phyloP scores from a whole-genome alignment of 2,888 invertebrate genomes.

The Lithophane semibrunnea region DNA sequence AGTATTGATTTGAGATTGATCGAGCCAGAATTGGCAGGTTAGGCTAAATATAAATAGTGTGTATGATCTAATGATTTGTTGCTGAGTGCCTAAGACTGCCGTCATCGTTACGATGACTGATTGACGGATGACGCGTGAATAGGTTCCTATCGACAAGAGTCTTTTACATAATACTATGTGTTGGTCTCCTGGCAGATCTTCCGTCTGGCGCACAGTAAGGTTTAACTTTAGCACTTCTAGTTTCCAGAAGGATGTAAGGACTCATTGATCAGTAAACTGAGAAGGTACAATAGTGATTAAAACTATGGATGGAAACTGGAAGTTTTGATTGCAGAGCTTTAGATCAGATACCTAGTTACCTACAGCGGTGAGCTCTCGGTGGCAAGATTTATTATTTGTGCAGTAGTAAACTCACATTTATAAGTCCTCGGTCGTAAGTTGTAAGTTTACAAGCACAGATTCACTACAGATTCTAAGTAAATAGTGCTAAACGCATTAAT shows the following conservation, averaged over 20 bases:
- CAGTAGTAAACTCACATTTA: background rate
- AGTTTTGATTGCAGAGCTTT: background rate
- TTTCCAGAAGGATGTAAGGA: background rate
- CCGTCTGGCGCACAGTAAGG: no score
- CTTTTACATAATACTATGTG: slow-evolving; percentile 13
- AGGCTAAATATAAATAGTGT: slow-evolving; percentile 56
- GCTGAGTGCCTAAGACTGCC: slow-evolving; percentile 34
- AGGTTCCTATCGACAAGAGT: background rate
- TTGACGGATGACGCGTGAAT: slow-evolving; percentile 11
- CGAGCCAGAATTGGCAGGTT: slow-evolving; percentile 63
- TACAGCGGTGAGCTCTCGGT: background rate
- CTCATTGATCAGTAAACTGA: background rate
- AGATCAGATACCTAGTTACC: background rate
- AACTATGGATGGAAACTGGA: background rate
- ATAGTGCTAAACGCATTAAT: no score
- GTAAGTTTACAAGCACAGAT: background rate
- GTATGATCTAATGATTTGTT: slow-evolving; percentile 52
- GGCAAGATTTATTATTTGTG: background rate
- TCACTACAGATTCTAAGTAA: no score
- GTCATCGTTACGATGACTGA: slow-evolving; percentile 8
- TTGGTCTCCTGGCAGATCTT: slow-evolving; percentile 3
- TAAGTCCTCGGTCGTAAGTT: background rate
- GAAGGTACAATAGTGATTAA: background rate
- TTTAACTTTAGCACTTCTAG: background rate
- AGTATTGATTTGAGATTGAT: slow-evolving; percentile 69